Conservation (phyloP, 2,888 invertebrate species). For the Rhaphigaster nebulosa region DNA sequence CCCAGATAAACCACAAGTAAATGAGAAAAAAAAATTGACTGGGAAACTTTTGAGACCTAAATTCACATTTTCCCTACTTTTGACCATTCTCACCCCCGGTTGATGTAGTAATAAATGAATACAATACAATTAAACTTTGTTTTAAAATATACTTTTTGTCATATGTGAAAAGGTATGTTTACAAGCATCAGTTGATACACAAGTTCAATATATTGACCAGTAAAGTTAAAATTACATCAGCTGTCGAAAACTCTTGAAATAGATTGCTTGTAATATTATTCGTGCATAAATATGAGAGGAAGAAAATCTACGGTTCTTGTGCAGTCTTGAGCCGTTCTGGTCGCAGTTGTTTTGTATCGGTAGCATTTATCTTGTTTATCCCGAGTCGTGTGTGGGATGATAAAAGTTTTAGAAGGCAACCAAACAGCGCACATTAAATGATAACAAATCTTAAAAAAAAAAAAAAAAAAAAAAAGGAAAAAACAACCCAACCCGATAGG, state of each 20-base stretch:
- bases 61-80: too few relatives aligned
- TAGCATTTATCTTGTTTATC: constrained; percentile 21
- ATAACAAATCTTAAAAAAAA: background rate
- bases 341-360: background rate
- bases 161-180: too few relatives aligned
- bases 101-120: too few relatives aligned
- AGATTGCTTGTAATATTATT: background rate
- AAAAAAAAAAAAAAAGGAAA: background rate
- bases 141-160: too few relatives aligned
- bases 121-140: too few relatives aligned
- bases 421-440: constrained; percentile 19
- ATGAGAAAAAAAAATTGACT: too few relatives aligned
- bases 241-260: background rate
- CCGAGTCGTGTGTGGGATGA: background rate
- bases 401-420: background rate
- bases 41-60: too few relatives aligned
- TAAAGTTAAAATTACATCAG: background rate
- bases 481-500: background rate
- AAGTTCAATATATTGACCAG: background rate
- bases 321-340: background rate
- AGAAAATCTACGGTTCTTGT: background rate
- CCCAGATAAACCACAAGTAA: too few relatives aligned
- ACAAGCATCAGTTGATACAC: background rate
- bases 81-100: too few relatives aligned
- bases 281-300: background rate